Percentiles rank a stretch among this genome's conserved stretches.
Evolutionary conservation across 2,797 vertebrate species (phyloP).

Genomic region (Arnoldichthys spilopterus): DNA sequence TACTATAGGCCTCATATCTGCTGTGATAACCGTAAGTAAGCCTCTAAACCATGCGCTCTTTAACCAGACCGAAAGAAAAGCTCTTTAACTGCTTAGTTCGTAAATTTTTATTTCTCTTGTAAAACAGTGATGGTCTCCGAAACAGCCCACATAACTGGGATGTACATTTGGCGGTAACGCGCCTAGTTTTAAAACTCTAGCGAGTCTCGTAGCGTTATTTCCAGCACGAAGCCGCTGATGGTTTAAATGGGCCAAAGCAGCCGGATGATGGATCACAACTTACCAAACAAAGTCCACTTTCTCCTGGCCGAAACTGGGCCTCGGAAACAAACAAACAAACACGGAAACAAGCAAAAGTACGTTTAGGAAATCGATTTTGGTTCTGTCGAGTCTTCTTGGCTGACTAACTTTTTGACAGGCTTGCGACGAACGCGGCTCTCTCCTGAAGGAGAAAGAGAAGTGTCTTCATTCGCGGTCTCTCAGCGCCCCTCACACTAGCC

Average conservation of each 20-base stretch:
- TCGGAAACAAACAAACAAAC: not conserved
- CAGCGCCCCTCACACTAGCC: slow-evolving; percentile 27
- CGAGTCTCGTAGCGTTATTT: not conserved
- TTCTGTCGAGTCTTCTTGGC: slow-evolving; percentile 16
- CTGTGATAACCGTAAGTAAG: no score
- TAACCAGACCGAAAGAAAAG: not conserved
- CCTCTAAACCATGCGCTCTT: not conserved
- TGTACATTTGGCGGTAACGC: not conserved
- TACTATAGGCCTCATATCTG: not conserved
- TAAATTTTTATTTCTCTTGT: slow-evolving; percentile 21
- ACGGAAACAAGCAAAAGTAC: no score
- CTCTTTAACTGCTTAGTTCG: not conserved
- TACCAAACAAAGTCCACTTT: slow-evolving; percentile 53
- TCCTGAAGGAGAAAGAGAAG: slow-evolving; percentile 30
- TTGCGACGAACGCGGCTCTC: slow-evolving; percentile 18
- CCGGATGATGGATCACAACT: slow-evolving; percentile 49
- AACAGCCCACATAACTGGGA: not conserved
- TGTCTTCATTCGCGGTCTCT: slow-evolving; percentile 37
- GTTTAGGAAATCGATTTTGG: slow-evolving; percentile 22
- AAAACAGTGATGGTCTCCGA: not conserved
- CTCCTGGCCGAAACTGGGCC: slow-evolving; percentile 39
- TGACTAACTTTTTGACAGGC: slow-evolving; percentile 38
- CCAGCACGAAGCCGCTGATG: slow-evolving; percentile 9
- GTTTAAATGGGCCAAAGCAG: slow-evolving; percentile 17
- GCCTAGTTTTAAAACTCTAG: not conserved